Evolutionary conservation across 1,140 invertebrate genomes (phyloP), one percentile per base, ranked within the genome.

Genomic region (Camponotus pennsylvanicus): DNA sequence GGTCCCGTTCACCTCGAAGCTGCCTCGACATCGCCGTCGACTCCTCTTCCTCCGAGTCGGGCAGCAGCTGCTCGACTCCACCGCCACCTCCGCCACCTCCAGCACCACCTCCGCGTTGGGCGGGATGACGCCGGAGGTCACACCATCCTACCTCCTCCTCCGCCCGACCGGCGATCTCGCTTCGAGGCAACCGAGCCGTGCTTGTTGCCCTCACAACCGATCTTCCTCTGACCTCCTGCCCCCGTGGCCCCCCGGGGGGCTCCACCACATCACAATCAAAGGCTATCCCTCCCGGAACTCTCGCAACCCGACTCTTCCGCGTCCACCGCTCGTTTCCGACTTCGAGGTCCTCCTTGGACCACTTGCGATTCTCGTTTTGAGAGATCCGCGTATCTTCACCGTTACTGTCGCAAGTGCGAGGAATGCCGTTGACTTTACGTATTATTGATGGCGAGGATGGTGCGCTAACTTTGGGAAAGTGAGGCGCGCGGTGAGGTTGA

Each of bases 71-170:
- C 92, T 95, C 94, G 94, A 92, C 92, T 86, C 92, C 92, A 85
- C 88, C 88, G 70, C 90, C 84, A 77, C 89, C 85, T 87, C 84
- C 90, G 78, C 87, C 88, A 86, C 89, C 90, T 75, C 91, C 91
- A 78, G 83, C 89, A 92, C 87, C 89, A 88, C 69, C 91, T 91
- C 91, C 88, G 86, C 94, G 93, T 89, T 93, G 92, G 85, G 87
- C 91, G 92, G 93, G 93, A 94, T 94, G 88, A 92, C 93, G 92
- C 90, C 93, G 93, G 86, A 93, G 92, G 92, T 94, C 94, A 94
- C 91, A 93, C 94, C 93, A 94, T 94, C 92, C 90, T 93, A 92
- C 92, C 76, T 94, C 94, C 88, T 94, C 94, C 86, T 92, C 93
- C 90, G 92, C 90, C 85, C 92, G 91, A 80, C 92, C 92, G 89